Evolutionary conservation across 1,140 invertebrate species (phyloP), one percentile per base, ranked within the genome.

Genomic region (Lepidotrigona ventralis): DNA sequence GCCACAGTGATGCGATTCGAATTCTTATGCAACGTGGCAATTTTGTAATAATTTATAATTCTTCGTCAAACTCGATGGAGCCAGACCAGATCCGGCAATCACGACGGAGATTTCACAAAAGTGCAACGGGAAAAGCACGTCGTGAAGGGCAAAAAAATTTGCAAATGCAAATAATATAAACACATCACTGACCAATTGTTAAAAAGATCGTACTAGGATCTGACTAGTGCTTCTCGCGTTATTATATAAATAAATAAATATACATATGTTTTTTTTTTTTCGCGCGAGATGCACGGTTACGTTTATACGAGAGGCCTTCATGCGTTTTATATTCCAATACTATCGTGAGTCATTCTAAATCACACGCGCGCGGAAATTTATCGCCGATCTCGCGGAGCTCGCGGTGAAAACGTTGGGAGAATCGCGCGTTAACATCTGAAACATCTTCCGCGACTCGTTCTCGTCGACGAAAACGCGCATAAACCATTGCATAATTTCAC

Each of bases 401-500:
- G 17, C 12, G 70, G 70, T 72, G 70, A 72, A 72, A 72, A 72
- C 51, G 46, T 72, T 46, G 26, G 29, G 53, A 70, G 72, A 56
- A 54, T 74, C n/a, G 26, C 53, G 46, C 68, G 68, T 70, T 46
- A 46, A 70, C 69, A 23, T 46, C 23, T 4, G 69, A 6, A 46
- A 70, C 23, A 23, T 58, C 72, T 58, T 74, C 29, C 72, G 72
- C n/a, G 72, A 74, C 51, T 56, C 54, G 68, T 21, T 46, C 39
- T n/a, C 69, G 69, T 70, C 69, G 39, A 70, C 69, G 69, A 56
- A 58, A 74, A 74, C 54, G 72, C 72, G 21, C 72, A n/a, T 46
- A 46, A 70, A 46, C 69, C 21, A 21, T 74, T 74, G 72, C 72
- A 56, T 74, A 74, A 74, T 74, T 56, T 33, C 54, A 29, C n/a